Conservation (phyloP, 2,888 invertebrate genomes). For the Coleophora deauratella region DNA sequence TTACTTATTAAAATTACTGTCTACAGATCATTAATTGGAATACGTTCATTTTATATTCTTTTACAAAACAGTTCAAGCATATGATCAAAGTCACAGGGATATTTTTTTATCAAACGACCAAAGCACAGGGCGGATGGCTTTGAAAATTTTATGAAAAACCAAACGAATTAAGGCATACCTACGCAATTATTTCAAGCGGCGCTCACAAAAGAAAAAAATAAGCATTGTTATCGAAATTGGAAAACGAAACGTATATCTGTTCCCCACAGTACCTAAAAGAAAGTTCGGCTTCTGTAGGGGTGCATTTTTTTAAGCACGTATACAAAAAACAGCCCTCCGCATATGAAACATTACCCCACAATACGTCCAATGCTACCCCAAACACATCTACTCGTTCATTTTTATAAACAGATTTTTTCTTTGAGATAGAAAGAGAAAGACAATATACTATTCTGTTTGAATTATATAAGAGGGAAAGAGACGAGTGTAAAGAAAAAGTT, state of each 20-base stretch:
- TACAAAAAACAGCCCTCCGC: constrained; percentile 59
- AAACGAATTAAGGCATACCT: constrained; percentile 37
- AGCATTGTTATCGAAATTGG: constrained; percentile 73
- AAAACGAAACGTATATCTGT: constrained; percentile 50
- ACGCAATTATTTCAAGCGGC: constrained; percentile 51
- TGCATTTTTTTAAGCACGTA: constrained; percentile 54
- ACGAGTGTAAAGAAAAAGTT: constrained; percentile 62
- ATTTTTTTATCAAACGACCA: constrained; percentile 22
- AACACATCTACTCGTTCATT: constrained; percentile 57
- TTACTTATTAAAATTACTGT: no score
- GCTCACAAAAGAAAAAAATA: constrained; percentile 48
- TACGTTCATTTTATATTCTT: constrained; percentile 28
- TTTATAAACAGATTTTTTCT: constrained; percentile 71
- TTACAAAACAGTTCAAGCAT: constrained; percentile 35
- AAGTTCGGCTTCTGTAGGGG: constrained; percentile 51
- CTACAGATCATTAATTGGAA: constrained; percentile 28
- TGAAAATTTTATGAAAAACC: constrained; percentile 38
- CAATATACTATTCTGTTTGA: constrained; percentile 12
- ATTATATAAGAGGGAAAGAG: constrained; percentile 33
- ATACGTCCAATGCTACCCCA: constrained; percentile 59
- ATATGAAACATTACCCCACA: constrained; percentile 68
- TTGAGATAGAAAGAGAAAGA: constrained; percentile 41
- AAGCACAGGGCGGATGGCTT: constrained; percentile 25
- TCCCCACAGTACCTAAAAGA: constrained; percentile 59
- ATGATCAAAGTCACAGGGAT: constrained; percentile 32